Base-by-base conservation (phyloP, 2,888 invertebrate species). In the Invenusta paracnida region DNA sequence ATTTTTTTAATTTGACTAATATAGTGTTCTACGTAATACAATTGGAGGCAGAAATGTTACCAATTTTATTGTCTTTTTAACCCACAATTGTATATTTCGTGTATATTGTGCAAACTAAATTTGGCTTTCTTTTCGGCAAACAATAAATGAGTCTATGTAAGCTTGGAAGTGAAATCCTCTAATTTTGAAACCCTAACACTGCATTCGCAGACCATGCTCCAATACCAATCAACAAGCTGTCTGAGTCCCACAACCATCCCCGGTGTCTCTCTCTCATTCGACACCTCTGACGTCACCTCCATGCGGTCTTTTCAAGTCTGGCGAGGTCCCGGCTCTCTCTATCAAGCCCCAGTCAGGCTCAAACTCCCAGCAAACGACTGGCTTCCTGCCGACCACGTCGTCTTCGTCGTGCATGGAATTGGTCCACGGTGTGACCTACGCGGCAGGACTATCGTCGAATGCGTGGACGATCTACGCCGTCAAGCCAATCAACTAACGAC, bases 331-430 rank as follows among this genome's bases (percentile, higher is more conserved):
- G n/a, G n/a, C n/a, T n/a, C n/a, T n/a, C n/a, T n/a, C n/a, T 95
- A 95, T 83, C 96, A 95, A 89, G 95, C 96, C 89, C 13, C 11
- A 28, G 93, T 94, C 82, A 88, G 89, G 23, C 95, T 97, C 29
- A 94, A 94, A 13, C 94, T 94, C 17, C 73, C 73, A 2, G 23
- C 11, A 88, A 90, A 90, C 90, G 87, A 86, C 83, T 82, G 86
- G 29, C 85, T 88, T 27, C 81, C 30, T 88, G 94, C 96, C 0
- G 97, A 98, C 91, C 97, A 98, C 91, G 92, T 98, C 0, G 92
- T 98, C 13, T 95, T 98, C 89, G 93, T 98, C 90, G 96, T 98
- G 0, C 98, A 98, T 90, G 98, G 98, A 0, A 96, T 97, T 85
- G 98, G 98, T 0, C 94, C 96, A 0, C 95, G 95, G 0, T 98